phyloP scores from a whole-genome alignment of 2,797 vertebrate genomes.

The Xenopus petersii region DNA sequence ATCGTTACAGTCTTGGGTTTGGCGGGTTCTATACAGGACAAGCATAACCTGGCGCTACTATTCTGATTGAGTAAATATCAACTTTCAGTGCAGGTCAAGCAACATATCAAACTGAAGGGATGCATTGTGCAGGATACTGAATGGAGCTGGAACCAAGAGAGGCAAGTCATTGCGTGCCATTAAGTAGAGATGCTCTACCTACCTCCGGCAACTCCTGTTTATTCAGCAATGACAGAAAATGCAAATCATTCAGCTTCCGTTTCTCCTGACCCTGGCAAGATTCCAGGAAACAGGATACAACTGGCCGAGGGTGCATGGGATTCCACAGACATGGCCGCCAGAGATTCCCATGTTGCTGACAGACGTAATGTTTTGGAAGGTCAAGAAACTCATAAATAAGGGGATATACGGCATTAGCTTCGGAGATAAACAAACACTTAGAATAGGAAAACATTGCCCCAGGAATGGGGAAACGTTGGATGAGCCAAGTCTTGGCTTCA shows the following conservation, averaged over 20 bases:
- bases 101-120: neutral
- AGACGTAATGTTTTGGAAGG: conserved; percentile 56
- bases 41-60: neutral
- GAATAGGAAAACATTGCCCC: conserved; percentile 28
- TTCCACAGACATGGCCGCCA: conserved; percentile 51
- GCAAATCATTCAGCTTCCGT: conserved; percentile 53
- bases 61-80: neutral
- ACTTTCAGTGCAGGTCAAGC: neutral
- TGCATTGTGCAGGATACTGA: neutral
- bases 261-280: conserved; percentile 58
- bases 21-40: neutral
- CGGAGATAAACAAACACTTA: conserved; percentile 27
- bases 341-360: conserved; percentile 36
- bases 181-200: conserved; percentile 57
- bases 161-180: conserved; percentile 66
- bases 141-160: neutral
- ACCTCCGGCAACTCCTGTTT: conserved; percentile 63
- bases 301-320: conserved; percentile 54
- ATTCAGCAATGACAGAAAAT: conserved; percentile 52
- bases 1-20: too few relatives aligned
- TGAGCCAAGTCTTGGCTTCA: conserved; percentile 18
- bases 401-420: conserved; percentile 31
- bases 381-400: conserved; percentile 32
- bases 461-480: conserved; percentile 25
- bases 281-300: conserved; percentile 61